Base-by-base conservation (phyloP, 2,113 vertebrate species). In the Amblyornis subalaris region DNA sequence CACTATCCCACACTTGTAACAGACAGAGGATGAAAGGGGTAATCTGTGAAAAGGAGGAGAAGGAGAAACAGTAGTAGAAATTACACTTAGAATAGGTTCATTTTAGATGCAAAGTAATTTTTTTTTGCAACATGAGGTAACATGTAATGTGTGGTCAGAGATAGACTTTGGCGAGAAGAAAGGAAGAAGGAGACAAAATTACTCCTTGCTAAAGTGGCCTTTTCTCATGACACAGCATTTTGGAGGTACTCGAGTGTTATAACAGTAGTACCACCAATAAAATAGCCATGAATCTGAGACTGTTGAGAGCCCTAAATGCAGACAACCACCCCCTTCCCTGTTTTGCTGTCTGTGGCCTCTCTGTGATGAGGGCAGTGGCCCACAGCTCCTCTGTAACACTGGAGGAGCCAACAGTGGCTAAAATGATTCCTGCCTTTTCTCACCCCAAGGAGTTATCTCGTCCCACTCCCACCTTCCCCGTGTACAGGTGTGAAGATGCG, bases 241-340 rank as follows among this genome's bases (percentile, higher is more conserved):
- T 69, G 28, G 20, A 76, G 64, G 9, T 79, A 45, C 2, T 67
- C 0, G 0, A 14, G 2, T 42, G 16, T 33, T 75, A 15, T 4
- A 64, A n/a, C 2, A 58, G 15, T 22, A 60, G 26, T 7, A 50
- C 15, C 12, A 47, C 13, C 58, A 73, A 26, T 42, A 38, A 73
- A 60, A 54, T 9, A 54, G 23, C 21, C 4, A 29, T 9, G 10
- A 73, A 73, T 16, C 17, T 4, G 3, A 70, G 51, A 70, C 23
- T 35, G 19, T 21, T 67, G 10, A 33, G 24, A 89, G 20, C 31
- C 36, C 22, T 45, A 9, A 74, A 29, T 0, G 3, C 11, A 82
- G 24, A 66, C 19, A 87, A 12, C 7, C 12, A 19, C 3, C 2
- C 4, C 6, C 6, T 44, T 29, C 21, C 71, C 26, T 66, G 38